Evolutionary conservation across 2,797 vertebrate species (phyloP), one percentile per base, ranked within the genome.

Genomic region (Phataginus tricuspis): DNA sequence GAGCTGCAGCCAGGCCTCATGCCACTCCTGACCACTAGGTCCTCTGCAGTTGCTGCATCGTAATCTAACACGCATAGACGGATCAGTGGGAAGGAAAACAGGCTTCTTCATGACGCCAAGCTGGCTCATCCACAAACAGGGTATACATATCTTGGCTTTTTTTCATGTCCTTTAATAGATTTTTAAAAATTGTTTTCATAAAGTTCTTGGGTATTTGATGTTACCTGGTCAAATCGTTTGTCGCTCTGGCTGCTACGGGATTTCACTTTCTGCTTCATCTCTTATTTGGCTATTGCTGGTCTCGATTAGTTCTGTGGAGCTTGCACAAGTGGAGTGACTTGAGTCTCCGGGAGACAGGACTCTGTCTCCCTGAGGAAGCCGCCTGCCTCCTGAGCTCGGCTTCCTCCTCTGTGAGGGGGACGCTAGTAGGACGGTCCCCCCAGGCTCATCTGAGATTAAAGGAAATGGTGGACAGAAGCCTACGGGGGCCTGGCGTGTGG

Each of bases 401-500:
- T 8, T 42, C 45, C 66, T 45, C 4, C 69, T 69, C 39, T 10
- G 13, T 18, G 37, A 51, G 21, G 66, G 45, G 29, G 55, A 34
- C 63, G 0, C 15, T 4, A 10, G 25, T 6, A 4, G 5, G 19
- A 7, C 19, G 4, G 31, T 19, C 6, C 8, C 51, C 29, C 6
- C 0, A 8, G 23, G 8, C 5, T 18, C 34, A 23, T 34, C 12
- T 10, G 27, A 31, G n/a, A 13, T 7, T 42, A 71, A 34, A 78
- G 90, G 9, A 61, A 68, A 13, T 0, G 3, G 39, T 9, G 2
- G 34, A 3, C 1, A 9, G 4, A 5, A 21, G 27, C 11, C 13
- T 21, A 15, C 5, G 15, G 25, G 29, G 1, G 31, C 53, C 55
- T 0, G 0, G 39, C 25, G 0, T 4, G 0, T 1, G 0, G 31